Conservation (phyloP, 2,888 invertebrate species). For the Notocelia uddmanniana region DNA sequence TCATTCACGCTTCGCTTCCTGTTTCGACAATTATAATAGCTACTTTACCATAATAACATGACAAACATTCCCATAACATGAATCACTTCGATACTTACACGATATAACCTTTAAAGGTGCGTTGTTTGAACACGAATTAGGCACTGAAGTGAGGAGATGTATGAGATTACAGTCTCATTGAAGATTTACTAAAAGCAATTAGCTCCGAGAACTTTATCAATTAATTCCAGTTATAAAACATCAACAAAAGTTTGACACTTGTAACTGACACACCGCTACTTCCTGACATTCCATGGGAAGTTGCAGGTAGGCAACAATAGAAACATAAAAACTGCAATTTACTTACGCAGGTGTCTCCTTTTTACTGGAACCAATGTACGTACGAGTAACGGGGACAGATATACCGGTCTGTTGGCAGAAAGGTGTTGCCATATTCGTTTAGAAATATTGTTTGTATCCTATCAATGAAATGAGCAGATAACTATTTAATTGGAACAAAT, state of each 20-base stretch:
- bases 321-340: slow-evolving; percentile 49
- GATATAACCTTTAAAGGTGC: slow-evolving; percentile 61
- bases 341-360: slow-evolving; percentile 49
- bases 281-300: slow-evolving; percentile 45
- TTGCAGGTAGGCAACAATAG: slow-evolving; percentile 52
- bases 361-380: not conserved
- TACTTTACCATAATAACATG: slow-evolving; percentile 68
- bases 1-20: slow-evolving; percentile 63
- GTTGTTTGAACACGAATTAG: slow-evolving; percentile 53
- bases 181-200: slow-evolving; percentile 62
- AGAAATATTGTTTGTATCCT: not conserved
- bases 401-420: slow-evolving; percentile 57
- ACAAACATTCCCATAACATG: slow-evolving; percentile 79
- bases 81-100: slow-evolving; percentile 72
- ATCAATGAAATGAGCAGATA: not conserved
- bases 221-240: slow-evolving; percentile 70
- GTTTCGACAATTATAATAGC: slow-evolving; percentile 67
- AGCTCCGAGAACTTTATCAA: slow-evolving; percentile 62
- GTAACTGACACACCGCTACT: slow-evolving; percentile 46
- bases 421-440: slow-evolving; percentile 22
- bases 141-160: slow-evolving; percentile 52
- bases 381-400: slow-evolving; percentile 52
- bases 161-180: slow-evolving; percentile 66
- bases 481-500: not conserved
- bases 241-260: slow-evolving; percentile 82